Conservation (phyloP, 2,113 vertebrate genomes). For the Phalacrocorax brasilianus region DNA sequence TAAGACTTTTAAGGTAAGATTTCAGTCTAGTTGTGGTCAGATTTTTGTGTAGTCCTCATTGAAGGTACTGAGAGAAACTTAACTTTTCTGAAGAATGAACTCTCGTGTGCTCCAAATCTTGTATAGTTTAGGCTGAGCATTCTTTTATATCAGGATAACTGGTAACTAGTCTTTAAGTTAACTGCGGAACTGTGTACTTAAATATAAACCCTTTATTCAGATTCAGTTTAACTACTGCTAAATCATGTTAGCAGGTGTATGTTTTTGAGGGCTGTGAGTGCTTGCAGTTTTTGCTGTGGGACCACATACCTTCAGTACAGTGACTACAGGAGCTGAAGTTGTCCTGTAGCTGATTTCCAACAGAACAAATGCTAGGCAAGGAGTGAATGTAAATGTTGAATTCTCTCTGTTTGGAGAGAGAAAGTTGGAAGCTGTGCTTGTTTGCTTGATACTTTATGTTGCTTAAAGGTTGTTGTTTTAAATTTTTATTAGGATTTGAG, state of each 20-base stretch:
- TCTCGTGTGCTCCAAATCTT: neutral
- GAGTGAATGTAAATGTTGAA: neutral
- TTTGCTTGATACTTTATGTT: neutral
- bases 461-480: neutral
- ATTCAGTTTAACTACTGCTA: neutral
- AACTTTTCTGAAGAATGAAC: neutral
- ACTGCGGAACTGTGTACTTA: neutral
- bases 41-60: neutral
- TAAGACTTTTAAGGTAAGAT: neutral
- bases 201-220: neutral
- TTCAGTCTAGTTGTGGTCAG: neutral
- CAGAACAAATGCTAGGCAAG: neutral
- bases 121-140: neutral
- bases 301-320: neutral
- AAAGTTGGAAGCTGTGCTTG: neutral
- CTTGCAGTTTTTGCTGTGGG: neutral
- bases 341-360: neutral
- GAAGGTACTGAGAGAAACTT: neutral
- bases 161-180: neutral
- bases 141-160: neutral
- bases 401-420: neutral
- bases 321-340: neutral
- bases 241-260: neutral
- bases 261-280: neutral
- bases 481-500: neutral